A percentile compares a stretch with the other conserved stretches of the same genome.
Conservation (phyloP, 1,140 invertebrate species). For the Drosophila virilis region DNA sequence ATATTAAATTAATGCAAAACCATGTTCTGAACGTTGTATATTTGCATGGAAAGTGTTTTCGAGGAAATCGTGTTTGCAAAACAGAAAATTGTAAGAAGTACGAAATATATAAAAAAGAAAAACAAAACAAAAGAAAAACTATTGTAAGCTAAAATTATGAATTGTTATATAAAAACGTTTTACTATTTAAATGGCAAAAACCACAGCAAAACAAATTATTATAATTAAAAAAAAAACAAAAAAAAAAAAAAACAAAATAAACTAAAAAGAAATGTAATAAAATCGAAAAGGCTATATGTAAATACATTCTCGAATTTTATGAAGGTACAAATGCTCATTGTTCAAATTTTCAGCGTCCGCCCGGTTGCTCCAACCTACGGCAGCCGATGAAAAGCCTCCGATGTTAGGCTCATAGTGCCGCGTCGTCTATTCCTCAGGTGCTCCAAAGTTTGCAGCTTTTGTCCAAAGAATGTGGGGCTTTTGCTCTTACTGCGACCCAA, state of each 20-base stretch:
- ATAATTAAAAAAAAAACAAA: constrained; percentile 44
- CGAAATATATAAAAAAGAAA: constrained; percentile 43
- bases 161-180: constrained; percentile 79
- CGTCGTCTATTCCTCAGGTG: constrained; percentile 30
- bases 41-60: constrained; percentile 66
- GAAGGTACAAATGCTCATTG: constrained; percentile 6
- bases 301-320: constrained; percentile 42
- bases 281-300: constrained; percentile 62
- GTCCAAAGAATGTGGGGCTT: background rate
- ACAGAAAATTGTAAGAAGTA: constrained; percentile 70
- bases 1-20: constrained; percentile 70
- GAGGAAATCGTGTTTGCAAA: constrained; percentile 53
- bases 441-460: constrained; percentile 45
- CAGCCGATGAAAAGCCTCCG: constrained; percentile 39
- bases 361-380: background rate
- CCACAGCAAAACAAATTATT: constrained; percentile 56
- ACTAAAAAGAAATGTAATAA: constrained; percentile 68
- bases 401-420: constrained; percentile 31
- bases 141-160: constrained; percentile 81
- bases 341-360: constrained; percentile 7
- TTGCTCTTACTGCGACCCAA: constrained; percentile 15
- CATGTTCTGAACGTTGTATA: constrained; percentile 73
- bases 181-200: constrained; percentile 71
- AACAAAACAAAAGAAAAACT: constrained; percentile 60
- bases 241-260: constrained; percentile 44